Evolutionary conservation across 2,113 vertebrate species (phyloP), one percentile per base, ranked within the genome.

Genomic region (Corydoras maculifer): DNA sequence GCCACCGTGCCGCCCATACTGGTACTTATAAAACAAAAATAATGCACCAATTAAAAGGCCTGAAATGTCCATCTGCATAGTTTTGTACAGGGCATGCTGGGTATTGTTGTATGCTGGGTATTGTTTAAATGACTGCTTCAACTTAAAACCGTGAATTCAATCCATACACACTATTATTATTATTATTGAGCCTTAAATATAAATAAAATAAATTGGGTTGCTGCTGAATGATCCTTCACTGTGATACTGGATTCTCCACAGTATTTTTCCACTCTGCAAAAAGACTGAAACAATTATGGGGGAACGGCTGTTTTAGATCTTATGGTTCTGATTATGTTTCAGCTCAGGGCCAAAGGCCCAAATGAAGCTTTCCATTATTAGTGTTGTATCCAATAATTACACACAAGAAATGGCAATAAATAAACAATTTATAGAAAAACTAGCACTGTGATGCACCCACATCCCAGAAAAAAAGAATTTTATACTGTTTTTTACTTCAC

Each of bases 281-380:
- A 59, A 58, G 63, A 35, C 13, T 65, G 43, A 61, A 54, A 53
- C n/a, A 66, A 54, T 65, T 59, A 72, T 31, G 9, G 14, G 6
- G 18, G 11, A 58, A 7, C 18, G n/a, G 75, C 67, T 78, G 80
- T 84, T 87, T 79, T 77, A 79, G 35, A 78, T 81, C 84, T 83
- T 79, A 80, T 83, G 74, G 79, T 68, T 74, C 74, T 77, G 72
- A 82, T 83, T 82, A 79, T 81, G 60, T 75, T 78, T 69, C 8
- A 50, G 3, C 35, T 60, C 7, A 18, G 4, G 11, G 49, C 70
- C 48, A 61, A 58, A 14, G 3, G 51, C n/a, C 55, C 59, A 65
- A 68, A 71, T 48, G 60, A 58, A 63, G 35, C 12, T 31, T 65
- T 65, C 70, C 62, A 51, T 65, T 43, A 14, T 61, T 48, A 48